A percentile compares a stretch with the other conserved stretches of the same genome.
Conservation (phyloP, 1,140 invertebrate species). For the Cyclargus thomasi region DNA sequence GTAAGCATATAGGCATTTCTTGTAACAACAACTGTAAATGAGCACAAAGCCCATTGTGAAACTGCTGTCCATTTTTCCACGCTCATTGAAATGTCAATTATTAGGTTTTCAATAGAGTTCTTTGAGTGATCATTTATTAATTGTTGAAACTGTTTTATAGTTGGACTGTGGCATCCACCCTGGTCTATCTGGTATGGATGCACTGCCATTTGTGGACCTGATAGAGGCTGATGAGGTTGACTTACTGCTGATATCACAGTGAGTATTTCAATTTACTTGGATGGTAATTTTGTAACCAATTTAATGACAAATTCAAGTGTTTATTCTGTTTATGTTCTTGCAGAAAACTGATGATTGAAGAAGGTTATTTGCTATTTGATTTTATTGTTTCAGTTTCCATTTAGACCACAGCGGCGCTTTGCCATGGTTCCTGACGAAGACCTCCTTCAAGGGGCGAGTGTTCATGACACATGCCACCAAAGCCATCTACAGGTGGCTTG, state of each 20-base stretch:
- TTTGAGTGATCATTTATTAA: background rate
- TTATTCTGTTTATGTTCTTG: too few relatives aligned
- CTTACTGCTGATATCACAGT: constrained; percentile 96
- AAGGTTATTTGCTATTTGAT: background rate
- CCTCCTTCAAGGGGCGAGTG: constrained; percentile 97
- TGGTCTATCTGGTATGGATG: constrained; percentile 96
- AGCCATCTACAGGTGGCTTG: constrained; percentile 98
- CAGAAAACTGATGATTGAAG: too few relatives aligned
- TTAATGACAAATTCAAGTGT: too few relatives aligned
- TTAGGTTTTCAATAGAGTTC: too few relatives aligned
- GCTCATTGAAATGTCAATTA: too few relatives aligned
- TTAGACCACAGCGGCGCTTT: constrained; percentile 98
- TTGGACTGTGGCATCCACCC: constrained; percentile 99
- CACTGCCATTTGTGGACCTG: constrained; percentile 97
- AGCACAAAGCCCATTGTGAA: too few relatives aligned
- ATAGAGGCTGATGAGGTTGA: constrained; percentile 99
- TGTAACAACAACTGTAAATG: too few relatives aligned
- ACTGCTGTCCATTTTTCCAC: too few relatives aligned
- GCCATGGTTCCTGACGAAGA: constrained; percentile 98
- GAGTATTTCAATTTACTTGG: constrained; percentile 65
- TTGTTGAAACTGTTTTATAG: constrained; percentile 58
- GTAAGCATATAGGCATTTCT: too few relatives aligned
- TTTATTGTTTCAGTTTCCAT: constrained; percentile 86
- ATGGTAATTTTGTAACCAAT: too few relatives aligned
- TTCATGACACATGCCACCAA: constrained; percentile 99